Evolutionary conservation across 2,888 invertebrate species (phyloP).

Genomic region (Acanthosoma haemorrhoidale): DNA sequence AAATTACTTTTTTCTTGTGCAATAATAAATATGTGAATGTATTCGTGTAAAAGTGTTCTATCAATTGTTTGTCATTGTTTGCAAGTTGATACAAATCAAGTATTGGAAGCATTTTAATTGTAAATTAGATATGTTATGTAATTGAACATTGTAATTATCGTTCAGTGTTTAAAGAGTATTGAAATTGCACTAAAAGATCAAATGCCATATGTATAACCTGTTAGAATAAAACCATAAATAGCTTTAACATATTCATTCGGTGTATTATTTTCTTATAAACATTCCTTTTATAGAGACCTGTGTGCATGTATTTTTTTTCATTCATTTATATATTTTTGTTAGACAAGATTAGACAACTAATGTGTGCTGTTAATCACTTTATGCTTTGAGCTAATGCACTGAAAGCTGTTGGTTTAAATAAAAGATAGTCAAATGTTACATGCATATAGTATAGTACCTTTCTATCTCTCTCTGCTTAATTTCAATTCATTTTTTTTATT

Average conservation of each 20-base stretch:
- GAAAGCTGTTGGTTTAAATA: neutral
- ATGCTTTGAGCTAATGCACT: neutral
- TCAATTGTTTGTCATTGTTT: conserved; percentile 22
- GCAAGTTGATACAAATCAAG: conserved; percentile 11
- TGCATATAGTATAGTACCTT: no score
- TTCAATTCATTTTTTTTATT: neutral
- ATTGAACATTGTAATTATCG: conserved; percentile 23
- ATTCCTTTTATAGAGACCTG: neutral
- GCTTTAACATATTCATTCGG: conserved; percentile 22
- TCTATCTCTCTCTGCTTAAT: no score
- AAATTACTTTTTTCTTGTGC: conserved; percentile 9
- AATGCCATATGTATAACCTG: conserved; percentile 29
- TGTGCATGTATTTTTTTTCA: neutral
- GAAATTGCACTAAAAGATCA: conserved; percentile 27
- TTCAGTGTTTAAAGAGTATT: conserved; percentile 25
- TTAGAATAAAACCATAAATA: conserved; percentile 29
- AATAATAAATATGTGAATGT: conserved; percentile 15
- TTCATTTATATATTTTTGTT: neutral
- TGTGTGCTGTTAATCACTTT: neutral
- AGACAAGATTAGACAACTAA: no score
- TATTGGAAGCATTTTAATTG: conserved; percentile 11
- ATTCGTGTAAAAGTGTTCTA: conserved; percentile 17
- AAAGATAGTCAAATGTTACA: no score
- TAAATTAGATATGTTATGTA: conserved; percentile 19
- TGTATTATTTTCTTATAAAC: conserved; percentile 6